These are phyloP conservation scores for Drosophila sp. DNA, from an alignment of 1,140 invertebrate species.

Conservation along the genomic window DNA sequence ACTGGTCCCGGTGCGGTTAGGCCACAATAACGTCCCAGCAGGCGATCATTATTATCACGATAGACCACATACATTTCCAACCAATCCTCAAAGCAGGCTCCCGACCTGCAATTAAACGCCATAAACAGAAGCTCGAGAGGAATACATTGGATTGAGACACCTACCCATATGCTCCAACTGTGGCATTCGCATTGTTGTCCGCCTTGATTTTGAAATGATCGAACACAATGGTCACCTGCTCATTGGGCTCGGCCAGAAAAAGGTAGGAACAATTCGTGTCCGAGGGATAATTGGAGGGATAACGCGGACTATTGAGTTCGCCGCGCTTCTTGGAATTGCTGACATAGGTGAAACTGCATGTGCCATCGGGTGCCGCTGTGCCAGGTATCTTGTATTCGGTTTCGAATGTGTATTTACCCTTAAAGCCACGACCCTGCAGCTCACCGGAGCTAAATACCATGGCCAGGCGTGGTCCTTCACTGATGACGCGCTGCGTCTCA, in stretches of 20 bases:
- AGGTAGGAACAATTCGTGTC: slow-evolving; percentile 96
- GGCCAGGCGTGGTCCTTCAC: slow-evolving; percentile 95
- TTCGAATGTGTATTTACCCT: slow-evolving; percentile 86
- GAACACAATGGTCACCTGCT: slow-evolving; percentile 96
- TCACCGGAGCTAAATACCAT: slow-evolving; percentile 97
- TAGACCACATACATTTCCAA: slow-evolving; percentile 95
- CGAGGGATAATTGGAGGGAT: slow-evolving; percentile 97
- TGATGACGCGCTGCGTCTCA: slow-evolving; percentile 88
- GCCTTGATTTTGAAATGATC: slow-evolving; percentile 95
- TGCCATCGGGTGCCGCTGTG: slow-evolving; percentile 94
- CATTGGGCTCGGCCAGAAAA: slow-evolving; percentile 92
- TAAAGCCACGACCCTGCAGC: slow-evolving; percentile 94
- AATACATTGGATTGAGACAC: slow-evolving; percentile 21
- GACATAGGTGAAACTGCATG: slow-evolving; percentile 95
- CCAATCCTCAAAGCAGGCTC: slow-evolving; percentile 95
- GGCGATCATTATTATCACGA: slow-evolving; percentile 89
- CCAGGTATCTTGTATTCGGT: slow-evolving; percentile 97
- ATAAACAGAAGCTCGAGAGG: neutral
- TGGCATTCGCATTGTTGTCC: slow-evolving; percentile 85
- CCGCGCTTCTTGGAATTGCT: slow-evolving; percentile 93
- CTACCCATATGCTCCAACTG: slow-evolving; percentile 86
- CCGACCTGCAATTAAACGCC: slow-evolving; percentile 83
- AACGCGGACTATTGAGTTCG: slow-evolving; percentile 97
- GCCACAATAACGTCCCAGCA: slow-evolving; percentile 94
- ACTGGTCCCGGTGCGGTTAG: slow-evolving; percentile 93